Evolutionary conservation across 2,113 vertebrate species (phyloP), one percentile per base, ranked within the genome.

Genomic region (Neoarius graeffei): DNA sequence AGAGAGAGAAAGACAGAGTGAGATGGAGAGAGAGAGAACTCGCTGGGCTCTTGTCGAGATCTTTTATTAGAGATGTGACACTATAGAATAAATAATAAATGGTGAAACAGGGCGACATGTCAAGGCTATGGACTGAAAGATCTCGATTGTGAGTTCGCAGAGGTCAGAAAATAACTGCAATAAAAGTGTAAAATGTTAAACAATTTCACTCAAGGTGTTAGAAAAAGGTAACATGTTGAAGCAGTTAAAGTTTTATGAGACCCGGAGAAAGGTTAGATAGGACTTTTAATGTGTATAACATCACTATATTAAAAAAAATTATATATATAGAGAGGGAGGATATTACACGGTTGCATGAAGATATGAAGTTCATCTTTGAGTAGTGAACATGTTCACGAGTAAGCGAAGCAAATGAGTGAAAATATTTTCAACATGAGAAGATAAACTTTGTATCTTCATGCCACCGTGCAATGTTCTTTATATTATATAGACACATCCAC

Each of bases 1-100:
- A 50, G 50, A 77, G 81, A 87, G 83, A 82, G 83, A 81, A 77
- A 35, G 67, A 90, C 76, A 88, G 62, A 69, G 52, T 25, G 85
- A 88, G 81, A 88, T 57, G 35, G 71, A 89, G 56, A 90, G 82
- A 81, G 30, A 73, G 86, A 19, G 50, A 60, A 27, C 59, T 50
- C 11, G 60, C 66, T 85, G 86, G 82, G 60, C 52, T 67, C 74
- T 77, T 67, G 74, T 56, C 80, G 48, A 67, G 50, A 57, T 30
- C 4, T n/a, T 85, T 66, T 27, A n/a, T 25, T 25, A 64, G 62
- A 79, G 50, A 57, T 73, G 30, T 50, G 7, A 25, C 52, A 85
- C 27, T 85, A 73, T 9, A 57, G 66, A 73, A 85, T 71, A 57
- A 69, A 57, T 56, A 84, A 79, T 54, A 80, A 17, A 56, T 17